phyloP scores from a whole-genome alignment of 1,140 invertebrate species.

The Arion vulgaris region DNA sequence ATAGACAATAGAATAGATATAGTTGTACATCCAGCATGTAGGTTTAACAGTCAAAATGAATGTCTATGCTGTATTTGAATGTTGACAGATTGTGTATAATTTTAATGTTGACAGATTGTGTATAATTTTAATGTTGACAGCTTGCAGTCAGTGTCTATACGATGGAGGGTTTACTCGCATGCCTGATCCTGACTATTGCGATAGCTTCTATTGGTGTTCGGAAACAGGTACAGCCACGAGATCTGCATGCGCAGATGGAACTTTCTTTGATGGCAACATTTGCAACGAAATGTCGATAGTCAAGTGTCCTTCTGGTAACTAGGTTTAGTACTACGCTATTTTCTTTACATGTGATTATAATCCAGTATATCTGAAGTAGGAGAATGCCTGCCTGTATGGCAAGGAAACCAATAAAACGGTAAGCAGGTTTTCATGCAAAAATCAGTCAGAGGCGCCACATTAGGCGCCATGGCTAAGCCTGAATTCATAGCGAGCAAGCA shows the following conservation, averaged over 20 bases:
- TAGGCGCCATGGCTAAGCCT: not conserved
- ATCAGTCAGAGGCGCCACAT: not conserved
- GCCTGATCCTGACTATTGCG: conserved; percentile 6
- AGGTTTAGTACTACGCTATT: no score
- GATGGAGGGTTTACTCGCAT: not conserved
- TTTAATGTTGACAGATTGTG: no score
- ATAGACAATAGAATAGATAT: not conserved
- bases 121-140: no score
- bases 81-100: no score
- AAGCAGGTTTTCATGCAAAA: not conserved
- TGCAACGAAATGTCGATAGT: not conserved
- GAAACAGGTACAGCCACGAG: not conserved
- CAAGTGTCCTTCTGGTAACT: not conserved
- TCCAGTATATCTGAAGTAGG: no score
- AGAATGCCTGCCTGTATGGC: not conserved
- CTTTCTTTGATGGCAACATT: not conserved
- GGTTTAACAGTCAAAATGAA: not conserved
- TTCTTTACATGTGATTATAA: no score
- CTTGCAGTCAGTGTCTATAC: not conserved
- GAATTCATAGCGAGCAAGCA: no score
- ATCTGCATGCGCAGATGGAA: not conserved
- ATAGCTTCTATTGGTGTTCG: not conserved
- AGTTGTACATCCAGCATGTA: not conserved
- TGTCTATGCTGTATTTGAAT: no score
- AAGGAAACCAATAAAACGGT: not conserved